Evolutionary conservation across 2,888 invertebrate species (phyloP).

Genomic region (Leptarthrus brevirostris): DNA sequence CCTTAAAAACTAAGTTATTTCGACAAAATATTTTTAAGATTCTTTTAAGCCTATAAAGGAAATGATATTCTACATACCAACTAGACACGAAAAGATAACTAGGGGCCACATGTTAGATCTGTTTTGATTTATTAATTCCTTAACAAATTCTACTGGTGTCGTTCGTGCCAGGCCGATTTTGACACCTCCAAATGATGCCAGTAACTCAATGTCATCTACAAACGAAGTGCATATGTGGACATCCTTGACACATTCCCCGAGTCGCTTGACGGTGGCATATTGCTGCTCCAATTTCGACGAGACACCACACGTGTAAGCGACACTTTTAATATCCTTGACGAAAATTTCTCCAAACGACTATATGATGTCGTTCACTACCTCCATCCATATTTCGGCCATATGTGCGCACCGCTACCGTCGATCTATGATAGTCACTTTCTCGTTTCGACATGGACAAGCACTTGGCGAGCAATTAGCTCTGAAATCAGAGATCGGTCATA

Average conservation of each 20-base stretch:
- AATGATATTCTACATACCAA: no score
- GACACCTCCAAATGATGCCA: constrained; percentile 48
- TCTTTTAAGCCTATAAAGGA: no score
- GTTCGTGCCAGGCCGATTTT: constrained; percentile 10
- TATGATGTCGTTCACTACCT: neutral
- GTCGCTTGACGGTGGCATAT: constrained; percentile 28
- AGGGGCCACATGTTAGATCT: constrained; percentile 43
- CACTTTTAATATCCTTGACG: constrained; percentile 53
- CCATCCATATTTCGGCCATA: constrained; percentile 50
- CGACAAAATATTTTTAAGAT: no score
- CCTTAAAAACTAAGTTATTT: no score
- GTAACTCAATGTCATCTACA: constrained; percentile 31
- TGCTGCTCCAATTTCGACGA: constrained; percentile 43
- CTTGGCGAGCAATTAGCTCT: constrained; percentile 54
- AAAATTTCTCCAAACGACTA: constrained; percentile 46
- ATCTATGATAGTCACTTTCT: constrained; percentile 38
- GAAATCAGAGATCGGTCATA: constrained; percentile 54
- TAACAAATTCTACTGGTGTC: constrained; percentile 41
- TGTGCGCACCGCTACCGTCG: constrained; percentile 45
- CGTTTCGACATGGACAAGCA: constrained; percentile 39
- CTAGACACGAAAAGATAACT: neutral
- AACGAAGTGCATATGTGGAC: constrained; percentile 46
- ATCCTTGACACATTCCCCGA: constrained; percentile 34
- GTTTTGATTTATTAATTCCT: constrained; percentile 49
- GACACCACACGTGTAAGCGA: constrained; percentile 52